A percentile compares a stretch with the other conserved stretches of the same genome.
Evolutionary conservation across 2,888 invertebrate genomes (phyloP).

Genomic region (Junonia oenone): DNA sequence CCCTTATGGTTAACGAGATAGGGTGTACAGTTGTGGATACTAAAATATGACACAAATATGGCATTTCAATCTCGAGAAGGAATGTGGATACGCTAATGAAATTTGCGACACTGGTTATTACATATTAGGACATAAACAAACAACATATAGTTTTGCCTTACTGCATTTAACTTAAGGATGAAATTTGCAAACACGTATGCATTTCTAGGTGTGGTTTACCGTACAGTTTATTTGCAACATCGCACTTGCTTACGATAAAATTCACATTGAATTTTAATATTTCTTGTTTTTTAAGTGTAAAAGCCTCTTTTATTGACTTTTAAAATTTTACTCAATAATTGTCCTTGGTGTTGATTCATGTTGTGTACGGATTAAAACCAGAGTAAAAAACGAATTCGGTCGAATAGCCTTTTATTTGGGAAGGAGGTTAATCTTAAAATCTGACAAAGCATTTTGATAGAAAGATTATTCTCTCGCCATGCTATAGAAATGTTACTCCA

Average conservation of each 20-base stretch:
- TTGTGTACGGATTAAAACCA: background rate
- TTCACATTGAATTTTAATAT: background rate
- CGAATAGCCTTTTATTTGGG: background rate
- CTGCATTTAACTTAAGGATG: background rate
- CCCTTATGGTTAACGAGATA: constrained; percentile 3
- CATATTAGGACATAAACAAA: constrained; percentile 7
- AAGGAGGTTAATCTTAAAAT: constrained; percentile 21
- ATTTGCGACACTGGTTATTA: constrained; percentile 24
- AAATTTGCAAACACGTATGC: background rate
- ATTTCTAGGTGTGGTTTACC: background rate
- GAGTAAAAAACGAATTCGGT: background rate
- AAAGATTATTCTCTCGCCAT: constrained; percentile 9
- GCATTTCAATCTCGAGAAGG: constrained; percentile 16
- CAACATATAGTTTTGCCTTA: background rate
- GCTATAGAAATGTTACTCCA: constrained; percentile 4
- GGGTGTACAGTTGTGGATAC: constrained; percentile 1
- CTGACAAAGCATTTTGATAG: constrained; percentile 14
- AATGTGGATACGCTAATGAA: constrained; percentile 25
- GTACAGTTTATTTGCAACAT: constrained; percentile 4
- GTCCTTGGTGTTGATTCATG: background rate
- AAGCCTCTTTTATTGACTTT: background rate
- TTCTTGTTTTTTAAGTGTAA: background rate
- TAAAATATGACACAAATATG: constrained; percentile 11
- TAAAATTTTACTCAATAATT: background rate
- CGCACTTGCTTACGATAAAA: background rate